A percentile compares a stretch with the other conserved stretches of the same genome.
These are phyloP conservation scores for Geophilus truncorum DNA, from an alignment of 2,888 invertebrate genomes.

Conservation along the genomic window DNA sequence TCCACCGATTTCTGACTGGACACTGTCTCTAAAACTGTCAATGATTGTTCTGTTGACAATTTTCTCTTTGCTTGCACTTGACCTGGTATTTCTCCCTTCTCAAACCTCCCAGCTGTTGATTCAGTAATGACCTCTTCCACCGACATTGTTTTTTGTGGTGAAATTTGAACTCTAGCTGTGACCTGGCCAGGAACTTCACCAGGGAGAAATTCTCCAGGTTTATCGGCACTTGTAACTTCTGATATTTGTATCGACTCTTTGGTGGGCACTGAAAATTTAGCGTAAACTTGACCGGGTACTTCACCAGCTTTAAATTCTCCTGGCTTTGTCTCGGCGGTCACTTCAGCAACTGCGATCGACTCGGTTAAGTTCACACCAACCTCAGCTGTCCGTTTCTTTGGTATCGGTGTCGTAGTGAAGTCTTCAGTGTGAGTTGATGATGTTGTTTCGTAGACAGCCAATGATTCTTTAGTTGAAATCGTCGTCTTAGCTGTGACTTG, in stretches of 20 bases:
- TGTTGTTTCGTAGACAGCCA: conserved; percentile 30
- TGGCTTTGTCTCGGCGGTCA: conserved; percentile 30
- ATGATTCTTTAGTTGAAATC: conserved; percentile 37
- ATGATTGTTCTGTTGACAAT: conserved; percentile 33
- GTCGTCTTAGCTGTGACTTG: conserved; percentile 8
- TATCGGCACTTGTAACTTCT: conserved; percentile 37
- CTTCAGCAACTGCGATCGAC: conserved; percentile 32
- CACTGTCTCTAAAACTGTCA: conserved; percentile 29
- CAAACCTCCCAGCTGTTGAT: conserved; percentile 29
- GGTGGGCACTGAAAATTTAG: conserved; percentile 35
- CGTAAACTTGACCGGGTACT: conserved; percentile 34
- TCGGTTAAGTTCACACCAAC: conserved; percentile 32
- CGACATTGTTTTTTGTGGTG: conserved; percentile 37
- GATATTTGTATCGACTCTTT: conserved; percentile 40
- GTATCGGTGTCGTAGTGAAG: conserved; percentile 32
- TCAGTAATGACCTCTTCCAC: conserved; percentile 36
- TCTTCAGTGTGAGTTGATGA: conserved; percentile 8
- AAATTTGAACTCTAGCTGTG: conserved; percentile 29
- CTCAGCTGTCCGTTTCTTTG: conserved; percentile 35
- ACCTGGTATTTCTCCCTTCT: conserved; percentile 31
- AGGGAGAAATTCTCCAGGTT: conserved; percentile 35
- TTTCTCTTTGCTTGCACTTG: conserved; percentile 32
- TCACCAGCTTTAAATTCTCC: conserved; percentile 31
- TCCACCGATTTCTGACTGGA: conserved; percentile 28
- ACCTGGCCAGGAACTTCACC: conserved; percentile 30